Conservation (phyloP, 1,140 invertebrate species). For the Piezodorus guildinii region DNA sequence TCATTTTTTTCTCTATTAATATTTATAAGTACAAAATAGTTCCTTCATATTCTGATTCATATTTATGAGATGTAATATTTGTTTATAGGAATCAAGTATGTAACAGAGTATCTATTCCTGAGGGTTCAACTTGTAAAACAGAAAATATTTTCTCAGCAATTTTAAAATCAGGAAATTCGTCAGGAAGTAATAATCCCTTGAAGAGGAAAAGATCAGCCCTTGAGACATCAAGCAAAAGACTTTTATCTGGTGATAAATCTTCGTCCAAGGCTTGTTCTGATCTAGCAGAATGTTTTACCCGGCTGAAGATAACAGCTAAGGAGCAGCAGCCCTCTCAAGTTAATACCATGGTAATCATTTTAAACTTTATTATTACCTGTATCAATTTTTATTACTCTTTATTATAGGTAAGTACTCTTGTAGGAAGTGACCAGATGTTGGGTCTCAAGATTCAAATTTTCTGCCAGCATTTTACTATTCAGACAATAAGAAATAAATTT, state of each 20-base stretch:
- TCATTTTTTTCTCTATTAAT: too few relatives aligned
- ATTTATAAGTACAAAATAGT: too few relatives aligned
- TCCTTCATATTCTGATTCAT: neutral
- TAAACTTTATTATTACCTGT: too few relatives aligned
- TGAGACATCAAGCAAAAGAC: neutral
- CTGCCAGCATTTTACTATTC: too few relatives aligned
- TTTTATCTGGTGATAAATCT: neutral
- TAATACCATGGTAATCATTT: too few relatives aligned
- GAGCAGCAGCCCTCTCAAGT: neutral
- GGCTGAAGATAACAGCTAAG: neutral
- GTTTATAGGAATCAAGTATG: neutral
- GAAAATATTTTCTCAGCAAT: conserved; percentile 6
- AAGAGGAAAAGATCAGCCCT: conserved; percentile 7
- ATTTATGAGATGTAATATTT: neutral
- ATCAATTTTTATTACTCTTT: too few relatives aligned
- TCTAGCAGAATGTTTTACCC: neutral
- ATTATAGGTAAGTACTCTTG: too few relatives aligned
- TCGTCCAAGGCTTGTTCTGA: neutral
- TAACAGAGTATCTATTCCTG: conserved; percentile 3
- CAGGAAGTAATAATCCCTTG: neutral
- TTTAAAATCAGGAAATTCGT: neutral
- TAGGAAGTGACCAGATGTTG: too few relatives aligned
- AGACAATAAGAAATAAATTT: too few relatives aligned
- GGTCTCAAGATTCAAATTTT: too few relatives aligned
- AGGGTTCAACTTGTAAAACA: neutral